These are phyloP conservation scores for Chymomyza costata DNA, from an alignment of 1,140 invertebrate genomes.

Conservation along the genomic window DNA sequence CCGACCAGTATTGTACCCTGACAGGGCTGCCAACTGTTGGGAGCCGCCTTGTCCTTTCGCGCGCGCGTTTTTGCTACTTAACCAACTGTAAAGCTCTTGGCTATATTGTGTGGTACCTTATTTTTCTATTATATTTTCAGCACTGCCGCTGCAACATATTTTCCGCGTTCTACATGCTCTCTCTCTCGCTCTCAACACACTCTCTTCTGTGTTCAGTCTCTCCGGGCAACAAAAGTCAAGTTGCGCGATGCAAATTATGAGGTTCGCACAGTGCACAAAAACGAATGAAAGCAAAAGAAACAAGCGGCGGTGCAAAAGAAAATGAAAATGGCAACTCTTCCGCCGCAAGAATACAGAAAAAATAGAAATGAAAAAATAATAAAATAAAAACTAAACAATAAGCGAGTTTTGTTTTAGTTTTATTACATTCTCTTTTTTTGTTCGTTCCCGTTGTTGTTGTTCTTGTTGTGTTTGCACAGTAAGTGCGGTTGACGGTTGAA, in stretches of 20 bases:
- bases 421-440: not conserved
- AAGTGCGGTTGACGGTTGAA: conserved; percentile 45
- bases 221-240: conserved; percentile 56
- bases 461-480: not conserved
- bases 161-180: conserved; percentile 30
- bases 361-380: conserved; percentile 29
- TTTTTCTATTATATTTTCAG: conserved; percentile 66
- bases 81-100: conserved; percentile 68
- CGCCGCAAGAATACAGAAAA: conserved; percentile 12
- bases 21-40: no score
- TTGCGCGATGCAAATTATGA: conserved; percentile 66
- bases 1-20: not conserved
- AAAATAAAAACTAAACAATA: conserved; percentile 30
- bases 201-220: conserved; percentile 4
- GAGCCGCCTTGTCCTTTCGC: conserved; percentile 44
- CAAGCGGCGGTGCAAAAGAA: conserved; percentile 44
- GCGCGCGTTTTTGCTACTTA: conserved; percentile 65
- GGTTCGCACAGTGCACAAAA: conserved; percentile 25
- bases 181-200: not conserved
- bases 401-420: conserved; percentile 27
- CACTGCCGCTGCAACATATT: conserved; percentile 55
- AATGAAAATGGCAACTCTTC: conserved; percentile 65
- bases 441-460: conserved; percentile 19
- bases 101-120: conserved; percentile 67
- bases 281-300: conserved; percentile 14